phyloP scores from a whole-genome alignment of 2,888 invertebrate species.

The Volucella zonaria region DNA sequence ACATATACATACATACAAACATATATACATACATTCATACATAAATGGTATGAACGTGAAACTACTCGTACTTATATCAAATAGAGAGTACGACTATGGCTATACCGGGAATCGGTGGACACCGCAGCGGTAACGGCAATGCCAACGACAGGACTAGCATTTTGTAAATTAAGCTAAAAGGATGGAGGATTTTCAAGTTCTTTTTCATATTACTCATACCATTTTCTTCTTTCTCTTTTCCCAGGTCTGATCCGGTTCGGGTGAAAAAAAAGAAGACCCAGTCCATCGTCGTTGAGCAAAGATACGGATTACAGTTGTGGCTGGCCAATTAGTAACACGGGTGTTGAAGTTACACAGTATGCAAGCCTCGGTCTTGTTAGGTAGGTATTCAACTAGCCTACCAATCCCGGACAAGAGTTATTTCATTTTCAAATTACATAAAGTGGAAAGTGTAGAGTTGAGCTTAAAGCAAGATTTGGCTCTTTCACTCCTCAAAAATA shows the following conservation, averaged over 20 bases:
- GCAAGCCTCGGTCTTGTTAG: no score
- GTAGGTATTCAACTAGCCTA: no score
- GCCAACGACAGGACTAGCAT: slow-evolving; percentile 35
- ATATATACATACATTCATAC: slow-evolving; percentile 4
- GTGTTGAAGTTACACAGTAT: no score
- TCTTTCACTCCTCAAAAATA: no score
- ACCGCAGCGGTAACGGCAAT: slow-evolving; percentile 50
- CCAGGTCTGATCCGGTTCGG: slow-evolving; percentile 5
- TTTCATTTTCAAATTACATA: no score
- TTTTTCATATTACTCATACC: slow-evolving; percentile 8
- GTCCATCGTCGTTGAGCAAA: slow-evolving; percentile 50
- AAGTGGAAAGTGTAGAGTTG: no score
- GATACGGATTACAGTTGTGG: slow-evolving; percentile 46
- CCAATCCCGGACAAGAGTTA: no score
- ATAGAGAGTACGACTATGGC: slow-evolving; percentile 55
- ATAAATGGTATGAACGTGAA: slow-evolving; percentile 24
- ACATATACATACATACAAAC: slow-evolving; percentile 30
- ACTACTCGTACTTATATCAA: slow-evolving; percentile 57
- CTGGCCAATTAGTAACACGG: no score
- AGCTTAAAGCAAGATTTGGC: no score
- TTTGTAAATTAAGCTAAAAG: slow-evolving; percentile 71
- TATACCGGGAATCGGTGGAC: slow-evolving; percentile 64
- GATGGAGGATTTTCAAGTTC: slow-evolving; percentile 57
- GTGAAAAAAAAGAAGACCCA: slow-evolving; percentile 11
- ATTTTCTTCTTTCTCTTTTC: slow-evolving; percentile 2